Percentiles rank a stretch among this genome's conserved stretches.
Conservation (phyloP, 2,888 invertebrate species). For the Oscheius sp. region DNA sequence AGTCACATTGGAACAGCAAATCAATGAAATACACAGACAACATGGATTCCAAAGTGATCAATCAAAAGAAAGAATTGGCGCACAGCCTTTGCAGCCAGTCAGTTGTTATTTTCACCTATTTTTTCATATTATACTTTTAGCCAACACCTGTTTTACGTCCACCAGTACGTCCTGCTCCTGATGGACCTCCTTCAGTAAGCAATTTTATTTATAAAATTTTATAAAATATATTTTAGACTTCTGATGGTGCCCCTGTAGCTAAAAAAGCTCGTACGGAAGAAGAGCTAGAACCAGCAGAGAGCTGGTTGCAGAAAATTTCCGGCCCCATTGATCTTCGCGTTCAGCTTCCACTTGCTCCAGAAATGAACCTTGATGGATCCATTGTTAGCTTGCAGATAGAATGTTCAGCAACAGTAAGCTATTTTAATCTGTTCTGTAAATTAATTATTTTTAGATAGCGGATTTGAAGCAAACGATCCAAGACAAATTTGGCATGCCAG, state of each 20-base stretch:
- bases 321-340: conserved; percentile 82
- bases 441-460: conserved; percentile 78
- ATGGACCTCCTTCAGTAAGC: neutral
- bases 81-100: conserved; percentile 37
- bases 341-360: conserved; percentile 89
- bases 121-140: conserved; percentile 12
- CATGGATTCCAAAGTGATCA: conserved; percentile 82
- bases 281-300: conserved; percentile 85
- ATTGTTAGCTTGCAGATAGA: conserved; percentile 84
- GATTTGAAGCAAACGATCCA: conserved; percentile 88
- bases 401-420: conserved; percentile 80
- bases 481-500: conserved; percentile 89
- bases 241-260: conserved; percentile 45
- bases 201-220: too few relatives aligned
- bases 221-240: neutral
- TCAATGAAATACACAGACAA: conserved; percentile 62
- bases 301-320: conserved; percentile 77
- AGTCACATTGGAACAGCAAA: conserved; percentile 61
- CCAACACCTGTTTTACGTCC: conserved; percentile 46
- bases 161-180: conserved; percentile 25
- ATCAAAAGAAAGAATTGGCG: conserved; percentile 96
- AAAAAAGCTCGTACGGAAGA: conserved; percentile 51
- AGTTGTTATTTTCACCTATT: neutral
- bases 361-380: conserved; percentile 95
- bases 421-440: neutral